These are phyloP conservation scores for Galeopsomyia nigrocyanea DNA, from an alignment of 2,888 invertebrate genomes.

Conservation along the genomic window DNA sequence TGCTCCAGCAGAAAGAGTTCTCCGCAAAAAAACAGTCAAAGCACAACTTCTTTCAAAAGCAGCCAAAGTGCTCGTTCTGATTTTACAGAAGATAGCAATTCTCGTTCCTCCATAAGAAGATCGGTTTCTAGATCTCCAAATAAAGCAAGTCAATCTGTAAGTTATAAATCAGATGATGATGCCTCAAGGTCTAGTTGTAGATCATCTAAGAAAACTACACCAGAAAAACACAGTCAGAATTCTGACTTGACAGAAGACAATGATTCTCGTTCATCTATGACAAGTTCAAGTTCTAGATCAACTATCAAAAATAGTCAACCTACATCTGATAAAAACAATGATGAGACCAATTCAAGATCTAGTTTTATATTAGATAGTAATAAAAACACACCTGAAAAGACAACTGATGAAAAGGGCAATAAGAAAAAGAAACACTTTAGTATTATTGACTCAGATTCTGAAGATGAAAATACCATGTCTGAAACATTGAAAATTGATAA, in stretches of 20 bases:
- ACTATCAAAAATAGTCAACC: constrained; percentile 16
- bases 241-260: not conserved
- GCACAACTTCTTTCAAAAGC: not conserved
- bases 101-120: too few species aligned
- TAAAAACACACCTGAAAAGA: constrained; percentile 22
- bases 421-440: constrained; percentile 32
- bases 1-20: constrained; percentile 10
- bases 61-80: constrained; percentile 12
- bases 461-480: constrained; percentile 31
- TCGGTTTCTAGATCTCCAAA: too few species aligned
- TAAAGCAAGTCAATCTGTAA: not conserved
- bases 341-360: constrained; percentile 34
- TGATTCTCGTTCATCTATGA: constrained; percentile 24
- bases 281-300: constrained; percentile 22
- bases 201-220: not conserved
- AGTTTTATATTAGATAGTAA: constrained; percentile 6
- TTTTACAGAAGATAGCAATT: constrained; percentile 2
- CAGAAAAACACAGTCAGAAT: not conserved
- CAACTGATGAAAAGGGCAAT: not conserved
- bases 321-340: constrained; percentile 13
- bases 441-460: constrained; percentile 48
- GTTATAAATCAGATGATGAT: not conserved
- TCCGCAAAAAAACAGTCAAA: constrained; percentile 19
- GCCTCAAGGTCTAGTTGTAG: not conserved
- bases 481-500: constrained; percentile 2